phyloP scores from a whole-genome alignment of 2,113 vertebrate species.

The Forbesichthys agassizii region DNA sequence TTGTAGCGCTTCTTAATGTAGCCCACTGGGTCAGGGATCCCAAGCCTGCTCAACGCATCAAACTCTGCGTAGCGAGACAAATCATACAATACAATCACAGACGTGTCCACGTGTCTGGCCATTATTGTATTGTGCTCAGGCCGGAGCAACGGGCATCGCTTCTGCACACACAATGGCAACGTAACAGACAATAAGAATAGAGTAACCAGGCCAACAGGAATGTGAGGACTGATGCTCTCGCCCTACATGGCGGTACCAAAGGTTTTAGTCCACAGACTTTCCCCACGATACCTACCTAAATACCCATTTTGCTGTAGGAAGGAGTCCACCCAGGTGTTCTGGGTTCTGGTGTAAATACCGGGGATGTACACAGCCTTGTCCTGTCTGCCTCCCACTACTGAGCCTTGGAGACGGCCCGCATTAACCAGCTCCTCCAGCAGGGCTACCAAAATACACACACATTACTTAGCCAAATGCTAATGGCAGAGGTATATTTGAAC shows the following conservation, averaged over 20 bases:
- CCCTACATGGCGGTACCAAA: too few species aligned
- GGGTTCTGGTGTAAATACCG: slow-evolving; percentile 92
- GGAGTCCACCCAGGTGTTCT: slow-evolving; percentile 94
- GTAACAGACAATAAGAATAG: too few species aligned
- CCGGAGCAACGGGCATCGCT: too few species aligned
- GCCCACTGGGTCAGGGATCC: slow-evolving; percentile 87
- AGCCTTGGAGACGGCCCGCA: slow-evolving; percentile 86
- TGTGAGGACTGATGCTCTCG: too few species aligned
- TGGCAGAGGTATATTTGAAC: not conserved
- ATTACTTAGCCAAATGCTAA: not conserved
- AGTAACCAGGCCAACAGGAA: too few species aligned
- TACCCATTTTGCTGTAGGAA: slow-evolving; percentile 97
- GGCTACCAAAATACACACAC: slow-evolving; percentile 69
- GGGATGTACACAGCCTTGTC: slow-evolving; percentile 94
- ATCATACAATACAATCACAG: slow-evolving; percentile 1
- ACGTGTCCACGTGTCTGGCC: too few species aligned
- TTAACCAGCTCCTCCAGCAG: slow-evolving; percentile 92
- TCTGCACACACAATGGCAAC: too few species aligned
- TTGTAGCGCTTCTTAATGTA: slow-evolving; percentile 94
- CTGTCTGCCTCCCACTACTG: slow-evolving; percentile 89
- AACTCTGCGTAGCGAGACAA: slow-evolving; percentile 80
- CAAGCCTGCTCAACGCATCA: slow-evolving; percentile 87
- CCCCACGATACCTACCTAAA: slow-evolving; percentile 78
- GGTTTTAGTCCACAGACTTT: too few species aligned
- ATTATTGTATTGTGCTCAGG: too few species aligned